These are phyloP conservation scores for Drosophila repletoides DNA, from an alignment of 1,140 invertebrate genomes.

Conservation along the genomic window DNA sequence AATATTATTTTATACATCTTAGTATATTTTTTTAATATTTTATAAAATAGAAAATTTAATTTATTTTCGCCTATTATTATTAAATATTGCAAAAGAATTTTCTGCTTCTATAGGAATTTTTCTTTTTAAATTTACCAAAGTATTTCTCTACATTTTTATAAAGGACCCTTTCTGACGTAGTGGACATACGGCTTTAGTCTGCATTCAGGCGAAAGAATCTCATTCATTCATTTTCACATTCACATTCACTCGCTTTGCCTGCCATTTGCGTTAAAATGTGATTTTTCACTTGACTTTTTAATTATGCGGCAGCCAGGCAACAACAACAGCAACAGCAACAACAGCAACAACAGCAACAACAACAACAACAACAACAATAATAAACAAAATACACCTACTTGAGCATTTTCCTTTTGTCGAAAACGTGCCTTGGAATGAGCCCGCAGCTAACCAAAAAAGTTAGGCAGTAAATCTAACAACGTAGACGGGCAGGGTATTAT, in stretches of 20 bases:
- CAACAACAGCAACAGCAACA: constrained; percentile 6
- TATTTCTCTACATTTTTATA: no score
- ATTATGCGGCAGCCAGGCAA: constrained; percentile 65
- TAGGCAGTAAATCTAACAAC: constrained; percentile 72
- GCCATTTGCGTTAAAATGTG: constrained; percentile 74
- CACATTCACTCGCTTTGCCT: constrained; percentile 31
- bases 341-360: constrained; percentile 25
- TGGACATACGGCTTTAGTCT: constrained; percentile 65
- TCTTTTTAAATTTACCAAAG: no score
- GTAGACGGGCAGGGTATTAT: constrained; percentile 9
- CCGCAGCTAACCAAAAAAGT: constrained; percentile 49
- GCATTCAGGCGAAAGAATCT: constrained; percentile 76
- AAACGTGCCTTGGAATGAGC: constrained; percentile 48
- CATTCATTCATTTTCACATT: constrained; percentile 59
- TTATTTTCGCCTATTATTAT: no score
- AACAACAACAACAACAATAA: constrained; percentile 4
- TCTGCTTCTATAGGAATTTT: no score
- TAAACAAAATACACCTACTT: constrained; percentile 73
- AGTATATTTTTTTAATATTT: no score
- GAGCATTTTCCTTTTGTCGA: constrained; percentile 54
- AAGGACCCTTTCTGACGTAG: neutral
- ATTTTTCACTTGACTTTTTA: constrained; percentile 82
- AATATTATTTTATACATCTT: no score
- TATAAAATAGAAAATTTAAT: no score
- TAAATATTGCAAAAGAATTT: no score